Evolutionary conservation across 2,888 invertebrate genomes (phyloP).

Genomic region (Drosophila infuscata): DNA sequence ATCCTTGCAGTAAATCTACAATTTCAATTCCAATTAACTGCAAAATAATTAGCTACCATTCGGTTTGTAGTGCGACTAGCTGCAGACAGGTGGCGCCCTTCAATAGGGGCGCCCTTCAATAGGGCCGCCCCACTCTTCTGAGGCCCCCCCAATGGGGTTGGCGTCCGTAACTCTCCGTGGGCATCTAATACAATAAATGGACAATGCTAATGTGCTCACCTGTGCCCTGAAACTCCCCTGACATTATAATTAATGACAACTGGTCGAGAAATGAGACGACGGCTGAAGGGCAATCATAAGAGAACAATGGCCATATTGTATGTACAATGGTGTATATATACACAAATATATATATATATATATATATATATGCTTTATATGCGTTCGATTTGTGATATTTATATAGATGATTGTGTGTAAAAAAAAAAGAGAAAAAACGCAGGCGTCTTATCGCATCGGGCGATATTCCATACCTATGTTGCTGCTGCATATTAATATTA

Average conservation of each 20-base stretch:
- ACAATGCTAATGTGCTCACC: slow-evolving; percentile 70
- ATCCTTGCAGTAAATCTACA: slow-evolving; percentile 7
- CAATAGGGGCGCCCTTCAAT: not conserved
- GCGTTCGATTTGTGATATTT: slow-evolving; percentile 65
- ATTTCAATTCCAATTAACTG: slow-evolving; percentile 10
- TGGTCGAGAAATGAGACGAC: slow-evolving; percentile 25
- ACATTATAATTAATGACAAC: slow-evolving; percentile 78
- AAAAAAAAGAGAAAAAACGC: slow-evolving; percentile 29
- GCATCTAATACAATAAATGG: slow-evolving; percentile 67
- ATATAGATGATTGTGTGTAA: not conserved
- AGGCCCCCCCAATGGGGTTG: slow-evolving; percentile 2
- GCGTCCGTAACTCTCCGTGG: slow-evolving; percentile 11
- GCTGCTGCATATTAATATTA: slow-evolving; percentile 69
- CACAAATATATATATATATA: not conserved
- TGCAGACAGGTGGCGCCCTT: slow-evolving; percentile 46
- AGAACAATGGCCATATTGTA: slow-evolving; percentile 53
- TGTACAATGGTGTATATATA: slow-evolving; percentile 10
- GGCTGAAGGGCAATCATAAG: slow-evolving; percentile 57
- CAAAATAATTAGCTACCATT: slow-evolving; percentile 19
- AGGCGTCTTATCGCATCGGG: slow-evolving; percentile 57
- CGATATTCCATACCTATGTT: slow-evolving; percentile 20
- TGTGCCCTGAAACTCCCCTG: slow-evolving; percentile 46
- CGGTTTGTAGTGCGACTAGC: slow-evolving; percentile 7
- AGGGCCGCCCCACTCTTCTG: not conserved
- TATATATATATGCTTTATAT: slow-evolving; percentile 1